Conservation (phyloP, 2,797 vertebrate species). For the Notamacropus eugenii region DNA sequence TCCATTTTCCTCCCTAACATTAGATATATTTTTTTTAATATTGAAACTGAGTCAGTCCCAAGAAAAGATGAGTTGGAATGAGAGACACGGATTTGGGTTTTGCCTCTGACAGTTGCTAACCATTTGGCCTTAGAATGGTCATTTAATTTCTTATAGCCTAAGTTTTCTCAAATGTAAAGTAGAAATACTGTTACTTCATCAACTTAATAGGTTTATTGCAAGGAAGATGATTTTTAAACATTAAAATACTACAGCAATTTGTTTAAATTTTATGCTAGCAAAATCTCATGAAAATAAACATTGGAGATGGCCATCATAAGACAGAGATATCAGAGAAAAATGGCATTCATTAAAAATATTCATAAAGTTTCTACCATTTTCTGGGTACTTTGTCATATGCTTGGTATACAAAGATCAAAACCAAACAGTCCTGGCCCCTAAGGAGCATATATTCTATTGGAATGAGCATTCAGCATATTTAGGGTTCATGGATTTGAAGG, state of each 20-base stretch:
- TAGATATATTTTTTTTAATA: background rate
- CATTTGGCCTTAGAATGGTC: background rate
- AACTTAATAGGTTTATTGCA: background rate
- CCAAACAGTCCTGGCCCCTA: background rate
- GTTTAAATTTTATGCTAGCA: background rate
- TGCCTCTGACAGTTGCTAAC: background rate
- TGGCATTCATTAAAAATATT: background rate
- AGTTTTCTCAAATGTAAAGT: background rate
- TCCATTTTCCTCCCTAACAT: background rate
- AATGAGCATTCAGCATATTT: background rate
- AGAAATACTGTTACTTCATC: background rate
- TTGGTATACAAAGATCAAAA: background rate
- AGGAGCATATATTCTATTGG: background rate
- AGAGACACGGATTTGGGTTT: background rate
- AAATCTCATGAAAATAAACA: background rate
- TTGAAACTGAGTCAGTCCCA: background rate
- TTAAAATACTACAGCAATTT: background rate
- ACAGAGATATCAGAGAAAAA: background rate
- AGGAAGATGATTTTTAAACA: background rate
- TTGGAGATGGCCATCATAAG: background rate
- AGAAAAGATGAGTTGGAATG: background rate
- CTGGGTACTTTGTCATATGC: background rate
- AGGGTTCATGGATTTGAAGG: background rate
- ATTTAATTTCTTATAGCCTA: background rate
- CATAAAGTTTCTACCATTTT: background rate